Evolutionary conservation across 2,113 vertebrate species (phyloP).

Genomic region (Peromyscus maniculatus): DNA sequence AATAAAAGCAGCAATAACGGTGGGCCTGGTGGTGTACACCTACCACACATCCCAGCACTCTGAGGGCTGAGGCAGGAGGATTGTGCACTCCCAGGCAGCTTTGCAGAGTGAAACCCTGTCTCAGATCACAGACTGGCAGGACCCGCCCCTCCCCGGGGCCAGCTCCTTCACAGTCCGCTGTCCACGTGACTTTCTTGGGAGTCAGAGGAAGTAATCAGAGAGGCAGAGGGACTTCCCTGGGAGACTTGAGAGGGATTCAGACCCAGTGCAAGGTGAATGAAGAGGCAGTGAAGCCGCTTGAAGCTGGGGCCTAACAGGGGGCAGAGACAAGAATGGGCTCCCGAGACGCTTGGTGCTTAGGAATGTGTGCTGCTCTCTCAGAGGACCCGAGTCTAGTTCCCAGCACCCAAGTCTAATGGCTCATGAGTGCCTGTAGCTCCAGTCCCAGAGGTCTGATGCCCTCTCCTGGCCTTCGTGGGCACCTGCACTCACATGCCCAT

Average conservation of each 20-base stretch:
- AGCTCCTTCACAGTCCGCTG: too few relatives aligned
- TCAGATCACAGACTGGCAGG: neutral
- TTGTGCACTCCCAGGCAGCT: neutral
- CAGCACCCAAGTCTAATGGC: neutral
- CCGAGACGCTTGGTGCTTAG: neutral
- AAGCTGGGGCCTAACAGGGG: neutral
- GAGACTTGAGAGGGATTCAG: neutral
- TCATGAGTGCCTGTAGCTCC: neutral
- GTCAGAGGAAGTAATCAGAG: neutral
- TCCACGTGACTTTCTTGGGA: neutral
- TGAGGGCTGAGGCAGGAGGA: neutral
- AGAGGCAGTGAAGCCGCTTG: neutral
- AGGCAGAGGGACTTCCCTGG: neutral
- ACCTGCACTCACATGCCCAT: neutral
- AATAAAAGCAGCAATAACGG: too few relatives aligned
- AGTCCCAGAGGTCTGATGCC: neutral
- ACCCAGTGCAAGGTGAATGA: neutral
- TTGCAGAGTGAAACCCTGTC: neutral
- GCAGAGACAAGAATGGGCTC: neutral
- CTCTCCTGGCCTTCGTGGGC: neutral
- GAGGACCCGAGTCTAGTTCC: neutral
- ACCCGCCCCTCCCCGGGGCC: fast-evolving
- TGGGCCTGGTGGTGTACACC: neutral
- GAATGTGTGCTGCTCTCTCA: neutral
- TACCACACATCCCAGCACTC: neutral